Percentiles rank a stretch among this genome's conserved stretches.
Evolutionary conservation across 2,113 vertebrate species (phyloP).

Genomic region (Azemiops feae): DNA sequence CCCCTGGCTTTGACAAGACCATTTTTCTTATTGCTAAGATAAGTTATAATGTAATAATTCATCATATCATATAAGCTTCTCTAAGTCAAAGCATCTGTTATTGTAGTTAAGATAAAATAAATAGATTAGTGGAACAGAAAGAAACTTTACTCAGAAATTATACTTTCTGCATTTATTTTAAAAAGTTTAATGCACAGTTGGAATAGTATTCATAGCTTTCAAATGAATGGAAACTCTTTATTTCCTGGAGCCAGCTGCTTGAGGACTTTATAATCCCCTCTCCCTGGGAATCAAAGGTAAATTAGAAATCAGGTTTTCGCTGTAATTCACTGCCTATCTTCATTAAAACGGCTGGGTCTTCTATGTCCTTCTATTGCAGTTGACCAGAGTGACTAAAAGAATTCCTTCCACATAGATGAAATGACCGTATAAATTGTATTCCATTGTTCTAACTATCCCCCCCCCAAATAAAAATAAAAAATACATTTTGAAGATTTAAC

Average conservation of each 20-base stretch:
- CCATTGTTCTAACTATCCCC: neutral
- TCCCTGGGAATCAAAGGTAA: neutral
- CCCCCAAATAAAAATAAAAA: neutral
- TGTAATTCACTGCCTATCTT: neutral
- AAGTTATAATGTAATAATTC: neutral
- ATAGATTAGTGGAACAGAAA: neutral
- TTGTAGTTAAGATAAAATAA: neutral
- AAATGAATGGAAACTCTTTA: neutral
- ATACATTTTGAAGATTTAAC: neutral
- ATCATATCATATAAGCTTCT: neutral
- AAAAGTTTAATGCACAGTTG: neutral
- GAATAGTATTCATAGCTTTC: neutral
- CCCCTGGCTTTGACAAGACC: neutral
- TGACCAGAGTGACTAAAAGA: neutral
- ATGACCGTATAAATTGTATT: neutral
- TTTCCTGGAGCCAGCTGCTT: neutral
- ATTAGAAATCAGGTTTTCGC: neutral
- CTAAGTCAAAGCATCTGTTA: neutral
- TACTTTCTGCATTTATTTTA: neutral
- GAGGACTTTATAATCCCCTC: neutral
- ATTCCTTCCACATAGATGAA: neutral
- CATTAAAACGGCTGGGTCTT: neutral
- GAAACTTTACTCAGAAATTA: neutral
- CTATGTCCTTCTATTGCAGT: neutral
- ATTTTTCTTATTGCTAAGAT: neutral